phyloP scores from a whole-genome alignment of 1,140 invertebrate genomes.

The Eufriesea mexicana region DNA sequence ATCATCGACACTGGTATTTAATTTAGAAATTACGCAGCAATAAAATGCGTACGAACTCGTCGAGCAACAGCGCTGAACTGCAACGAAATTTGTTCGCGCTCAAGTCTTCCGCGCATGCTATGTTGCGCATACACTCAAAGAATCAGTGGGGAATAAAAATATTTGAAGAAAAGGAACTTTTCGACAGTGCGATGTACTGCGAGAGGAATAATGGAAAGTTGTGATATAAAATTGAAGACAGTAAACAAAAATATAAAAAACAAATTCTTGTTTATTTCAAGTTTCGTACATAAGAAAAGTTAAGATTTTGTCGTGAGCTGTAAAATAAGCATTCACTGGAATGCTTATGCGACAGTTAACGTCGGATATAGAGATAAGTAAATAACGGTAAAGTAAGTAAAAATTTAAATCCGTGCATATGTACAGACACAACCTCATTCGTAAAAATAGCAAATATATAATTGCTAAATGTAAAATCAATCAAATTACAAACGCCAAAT shows the following conservation, averaged over 20 bases:
- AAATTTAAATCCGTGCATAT: slow-evolving; percentile 1
- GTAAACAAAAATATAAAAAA: slow-evolving; percentile 5
- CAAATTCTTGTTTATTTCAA: slow-evolving; percentile 29
- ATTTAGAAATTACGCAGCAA: neutral
- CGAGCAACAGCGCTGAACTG: slow-evolving; percentile 32
- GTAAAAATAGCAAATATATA: neutral
- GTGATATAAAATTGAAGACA: neutral
- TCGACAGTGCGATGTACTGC: neutral
- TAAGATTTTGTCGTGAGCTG: slow-evolving; percentile 36
- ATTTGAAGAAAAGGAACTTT: neutral
- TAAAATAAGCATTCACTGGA: slow-evolving; percentile 30
- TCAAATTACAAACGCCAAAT: neutral
- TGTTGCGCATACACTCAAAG: slow-evolving; percentile 7
- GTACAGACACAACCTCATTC: neutral
- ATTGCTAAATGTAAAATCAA: neutral
- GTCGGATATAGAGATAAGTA: neutral
- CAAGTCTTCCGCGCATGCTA: slow-evolving; percentile 25
- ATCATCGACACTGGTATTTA: neutral
- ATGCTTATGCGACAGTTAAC: slow-evolving; percentile 3
- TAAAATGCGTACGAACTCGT: neutral
- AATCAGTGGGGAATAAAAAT: neutral
- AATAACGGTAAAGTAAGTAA: neutral
- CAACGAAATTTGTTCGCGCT: slow-evolving; percentile 43
- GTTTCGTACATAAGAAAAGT: slow-evolving; percentile 39
- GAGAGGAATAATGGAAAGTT: neutral